Percentiles rank a stretch among this genome's conserved stretches.
These are phyloP conservation scores for Manis javanica DNA, from an alignment of 2,797 vertebrate genomes.

Conservation along the genomic window DNA sequence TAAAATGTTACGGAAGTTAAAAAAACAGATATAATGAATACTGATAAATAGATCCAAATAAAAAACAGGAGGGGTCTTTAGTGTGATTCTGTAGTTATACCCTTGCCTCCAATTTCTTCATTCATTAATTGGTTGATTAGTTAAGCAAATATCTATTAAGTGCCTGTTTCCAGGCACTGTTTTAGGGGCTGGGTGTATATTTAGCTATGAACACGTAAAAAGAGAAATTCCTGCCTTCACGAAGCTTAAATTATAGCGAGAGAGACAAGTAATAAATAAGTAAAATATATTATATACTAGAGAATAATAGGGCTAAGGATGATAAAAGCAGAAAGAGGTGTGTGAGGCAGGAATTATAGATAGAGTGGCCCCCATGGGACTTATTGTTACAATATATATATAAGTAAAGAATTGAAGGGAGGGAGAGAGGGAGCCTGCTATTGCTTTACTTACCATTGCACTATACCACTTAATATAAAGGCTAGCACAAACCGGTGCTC, in stretches of 20 bases:
- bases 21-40: not conserved
- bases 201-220: not conserved
- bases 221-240: not conserved
- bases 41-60: not conserved
- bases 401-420: not conserved
- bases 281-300: not conserved
- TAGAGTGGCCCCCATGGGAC: not conserved
- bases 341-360: not conserved
- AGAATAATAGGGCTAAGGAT: not conserved
- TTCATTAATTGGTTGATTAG: not conserved
- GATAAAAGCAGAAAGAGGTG: not conserved
- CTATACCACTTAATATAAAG: not conserved
- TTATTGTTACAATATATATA: not conserved
- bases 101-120: not conserved
- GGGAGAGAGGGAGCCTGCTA: not conserved
- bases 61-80: not conserved
- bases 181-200: not conserved
- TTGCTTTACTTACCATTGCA: not conserved
- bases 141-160: conserved; percentile 7
- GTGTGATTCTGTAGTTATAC: not conserved
- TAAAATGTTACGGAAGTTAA: conserved; percentile 17
- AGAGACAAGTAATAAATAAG: not conserved
- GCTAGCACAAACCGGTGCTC: not conserved
- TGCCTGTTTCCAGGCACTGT: not conserved
- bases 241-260: not conserved